Evolutionary conservation across 2,797 vertebrate species (phyloP).

Genomic region (Limosa lapponica): DNA sequence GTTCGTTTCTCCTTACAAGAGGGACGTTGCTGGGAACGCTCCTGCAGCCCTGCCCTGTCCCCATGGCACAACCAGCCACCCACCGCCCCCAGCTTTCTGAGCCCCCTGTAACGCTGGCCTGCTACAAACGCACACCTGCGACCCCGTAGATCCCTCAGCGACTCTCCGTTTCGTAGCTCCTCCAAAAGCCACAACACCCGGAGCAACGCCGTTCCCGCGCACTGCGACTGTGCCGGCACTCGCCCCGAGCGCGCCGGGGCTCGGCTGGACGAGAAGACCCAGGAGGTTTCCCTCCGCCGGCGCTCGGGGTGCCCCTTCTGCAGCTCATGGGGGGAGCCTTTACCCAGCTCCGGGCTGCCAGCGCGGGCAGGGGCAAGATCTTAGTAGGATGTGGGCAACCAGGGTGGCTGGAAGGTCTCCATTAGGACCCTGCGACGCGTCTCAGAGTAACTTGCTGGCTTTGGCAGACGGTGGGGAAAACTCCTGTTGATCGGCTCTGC

Average conservation of each 20-base stretch:
- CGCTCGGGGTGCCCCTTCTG: neutral
- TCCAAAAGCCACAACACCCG: neutral
- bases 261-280: neutral
- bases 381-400: neutral
- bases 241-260: neutral
- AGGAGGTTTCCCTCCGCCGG: too few relatives aligned
- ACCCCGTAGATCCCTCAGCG: neutral
- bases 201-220: neutral
- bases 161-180: neutral
- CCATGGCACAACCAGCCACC: neutral
- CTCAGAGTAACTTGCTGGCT: neutral
- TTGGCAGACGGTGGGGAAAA: neutral
- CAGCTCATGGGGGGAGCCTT: neutral
- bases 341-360: neutral
- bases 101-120: neutral
- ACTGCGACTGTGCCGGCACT: accelerated
- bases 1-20: neutral
- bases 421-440: neutral
- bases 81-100: neutral
- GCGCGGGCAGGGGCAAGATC: neutral
- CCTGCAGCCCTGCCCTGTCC: neutral
- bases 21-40: neutral
- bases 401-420: neutral
- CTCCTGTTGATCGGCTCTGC: neutral
- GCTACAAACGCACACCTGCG: neutral